A percentile compares a stretch with the other conserved stretches of the same genome.
Conservation (phyloP, 2,888 invertebrate species). For the Zhengitettix transpicula region DNA sequence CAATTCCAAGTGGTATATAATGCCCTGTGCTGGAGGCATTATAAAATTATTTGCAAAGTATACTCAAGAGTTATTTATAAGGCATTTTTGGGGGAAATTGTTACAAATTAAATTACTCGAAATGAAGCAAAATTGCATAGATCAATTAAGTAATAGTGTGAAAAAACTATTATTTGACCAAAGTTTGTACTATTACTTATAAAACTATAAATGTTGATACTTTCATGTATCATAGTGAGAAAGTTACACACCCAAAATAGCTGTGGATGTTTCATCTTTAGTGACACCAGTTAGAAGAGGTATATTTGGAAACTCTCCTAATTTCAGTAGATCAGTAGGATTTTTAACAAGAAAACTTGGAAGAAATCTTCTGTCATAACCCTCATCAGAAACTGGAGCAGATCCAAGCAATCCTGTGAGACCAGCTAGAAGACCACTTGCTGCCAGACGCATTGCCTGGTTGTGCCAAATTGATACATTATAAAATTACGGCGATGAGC, state of each 20-base stretch:
- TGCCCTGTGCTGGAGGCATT: no score
- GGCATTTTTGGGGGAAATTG: no score
- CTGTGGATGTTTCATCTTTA: slow-evolving; percentile 51
- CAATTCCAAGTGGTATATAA: no score
- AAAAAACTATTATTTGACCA: no score
- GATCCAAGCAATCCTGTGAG: slow-evolving; percentile 42
- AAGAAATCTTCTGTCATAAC: slow-evolving; percentile 43
- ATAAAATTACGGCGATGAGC: neutral
- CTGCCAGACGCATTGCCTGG: slow-evolving; percentile 27
- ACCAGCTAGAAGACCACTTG: slow-evolving; percentile 42
- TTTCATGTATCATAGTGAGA: no score
- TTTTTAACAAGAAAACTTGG: slow-evolving; percentile 46
- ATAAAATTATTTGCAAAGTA: no score
- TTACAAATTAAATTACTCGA: no score
- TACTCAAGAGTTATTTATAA: no score
- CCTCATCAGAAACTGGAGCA: slow-evolving; percentile 50
- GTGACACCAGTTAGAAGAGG: slow-evolving; percentile 58
- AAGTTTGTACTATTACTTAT: no score
- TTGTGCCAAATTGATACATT: neutral
- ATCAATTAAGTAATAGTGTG: no score
- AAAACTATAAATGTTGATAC: no score
- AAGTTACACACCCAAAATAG: slow-evolving; percentile 33
- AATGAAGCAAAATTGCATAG: no score
- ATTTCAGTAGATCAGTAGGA: slow-evolving; percentile 41
- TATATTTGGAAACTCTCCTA: slow-evolving; percentile 34